Percentiles rank a stretch among this genome's conserved stretches.
phyloP scores from a whole-genome alignment of 1,140 invertebrate genomes.

The Euschistus heros region DNA sequence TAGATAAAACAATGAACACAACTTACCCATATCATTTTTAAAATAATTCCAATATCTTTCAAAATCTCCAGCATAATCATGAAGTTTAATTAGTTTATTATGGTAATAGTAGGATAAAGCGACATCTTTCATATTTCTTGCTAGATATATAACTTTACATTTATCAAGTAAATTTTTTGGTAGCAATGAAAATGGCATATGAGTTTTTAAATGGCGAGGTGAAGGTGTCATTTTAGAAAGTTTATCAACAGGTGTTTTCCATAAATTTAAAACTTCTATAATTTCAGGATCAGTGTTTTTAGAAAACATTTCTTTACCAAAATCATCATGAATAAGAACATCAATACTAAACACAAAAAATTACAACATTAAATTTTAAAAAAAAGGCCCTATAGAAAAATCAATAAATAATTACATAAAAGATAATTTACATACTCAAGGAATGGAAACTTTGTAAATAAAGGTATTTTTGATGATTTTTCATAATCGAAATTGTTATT shows the following conservation, averaged over 20 bases:
- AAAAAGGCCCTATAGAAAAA: no score
- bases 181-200: conserved; percentile 51
- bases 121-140: conserved; percentile 76
- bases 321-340: conserved; percentile 19
- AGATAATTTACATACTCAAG: conserved; percentile 47
- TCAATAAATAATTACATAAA: no score
- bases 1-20: no score
- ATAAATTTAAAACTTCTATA: neutral
- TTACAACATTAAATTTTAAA: neutral
- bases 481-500: conserved; percentile 57
- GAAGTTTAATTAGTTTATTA: conserved; percentile 56
- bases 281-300: conserved; percentile 18
- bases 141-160: conserved; percentile 52
- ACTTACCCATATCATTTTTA: conserved; percentile 48
- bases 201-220: conserved; percentile 51
- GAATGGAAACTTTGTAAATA: conserved; percentile 54
- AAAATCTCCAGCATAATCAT: conserved; percentile 61
- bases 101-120: conserved; percentile 75
- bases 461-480: conserved; percentile 41
- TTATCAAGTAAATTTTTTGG: conserved; percentile 44
- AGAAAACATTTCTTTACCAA: conserved; percentile 19
- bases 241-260: conserved; percentile 23
- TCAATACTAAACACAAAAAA: conserved; percentile 20
- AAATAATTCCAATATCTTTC: conserved; percentile 66
- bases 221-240: conserved; percentile 35